Base-by-base conservation (phyloP, 1,140 invertebrate species). In the Chironomus tepperi region DNA sequence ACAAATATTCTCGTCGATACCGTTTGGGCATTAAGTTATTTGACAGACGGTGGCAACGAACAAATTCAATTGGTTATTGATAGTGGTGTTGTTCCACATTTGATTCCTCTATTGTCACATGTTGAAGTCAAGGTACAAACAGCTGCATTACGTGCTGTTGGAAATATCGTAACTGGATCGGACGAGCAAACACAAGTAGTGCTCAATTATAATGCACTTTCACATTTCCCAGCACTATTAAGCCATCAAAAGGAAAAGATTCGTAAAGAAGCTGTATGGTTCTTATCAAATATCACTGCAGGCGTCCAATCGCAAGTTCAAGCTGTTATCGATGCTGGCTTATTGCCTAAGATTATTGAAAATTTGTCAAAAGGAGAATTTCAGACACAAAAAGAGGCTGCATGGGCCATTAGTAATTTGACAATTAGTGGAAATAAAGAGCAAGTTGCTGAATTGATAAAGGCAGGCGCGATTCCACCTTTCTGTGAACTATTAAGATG, bases 1-100 rank as follows among this genome's bases (percentile, higher is more conserved):
- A 92, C 93, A 73, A 98, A 96, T 87, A 98, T 99, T 80, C 86
- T 99, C 79, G 96, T 99, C 73, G 98, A 99, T 82, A 98, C 98
- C 73, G 95, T 99, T 57, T 99, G 98, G 98, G 97, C 98, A 34
- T 88, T 99, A 76, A 99, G 97, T 79, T 99, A 99, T 85, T 84
- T 99, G 78, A 99, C 98, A 72, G 97, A 99, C 81, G 95, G 95
- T 75, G 98, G 98, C 19, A 99, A 99, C 83, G 95, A 98, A 76
- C 97, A 99, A 84, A 99, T 99, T 79, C 97, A 98, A 84, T 93
- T 98, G 91, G 97, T 99, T 0, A 97, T 99, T 77, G 97, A 99
- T 78, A 96, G 93, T 77, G 93, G 92, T 70, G 93, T 98, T 67
- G 96, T 99, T 73, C 94, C 96, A 42, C 92, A 92, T 83, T 85